phyloP scores from a whole-genome alignment of 2,113 vertebrate species.

The Oryzias woworae region DNA sequence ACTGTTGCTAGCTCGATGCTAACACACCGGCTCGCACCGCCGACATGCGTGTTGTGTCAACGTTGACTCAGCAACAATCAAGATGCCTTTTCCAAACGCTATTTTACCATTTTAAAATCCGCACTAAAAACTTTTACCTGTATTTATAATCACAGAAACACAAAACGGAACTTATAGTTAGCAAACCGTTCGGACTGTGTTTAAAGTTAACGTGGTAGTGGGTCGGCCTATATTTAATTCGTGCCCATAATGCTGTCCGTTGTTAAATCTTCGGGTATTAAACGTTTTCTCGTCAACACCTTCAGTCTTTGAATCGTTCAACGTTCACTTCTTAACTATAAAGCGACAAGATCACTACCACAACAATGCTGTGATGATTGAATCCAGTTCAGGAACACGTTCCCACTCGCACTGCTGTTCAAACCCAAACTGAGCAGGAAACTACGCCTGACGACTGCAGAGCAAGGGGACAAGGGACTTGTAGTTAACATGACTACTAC shows the following conservation, averaged over 20 bases:
- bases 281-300: neutral
- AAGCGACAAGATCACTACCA: conserved; percentile 21
- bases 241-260: too few relatives aligned
- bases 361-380: conserved; percentile 6
- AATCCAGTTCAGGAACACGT: conserved; percentile 17
- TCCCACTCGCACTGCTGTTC: conserved; percentile 72
- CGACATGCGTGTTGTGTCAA: neutral
- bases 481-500: conserved; percentile 53
- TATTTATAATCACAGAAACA: neutral
- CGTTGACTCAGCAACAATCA: neutral
- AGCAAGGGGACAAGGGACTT: conserved; percentile 51
- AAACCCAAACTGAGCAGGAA: conserved; percentile 39
- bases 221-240: neutral
- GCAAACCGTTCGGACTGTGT: neutral
- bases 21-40: neutral
- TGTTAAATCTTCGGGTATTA: too few relatives aligned
- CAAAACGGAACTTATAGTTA: neutral
- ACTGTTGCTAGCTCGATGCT: conserved; percentile 27
- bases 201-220: conserved; percentile 11
- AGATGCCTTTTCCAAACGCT: too few relatives aligned
- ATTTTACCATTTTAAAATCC: too few relatives aligned
- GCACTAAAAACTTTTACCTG: neutral
- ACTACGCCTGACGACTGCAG: neutral
- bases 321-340: neutral
- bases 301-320: rapidly evolving